Percentiles rank a stretch among this genome's conserved stretches.
Conservation (phyloP, 1,140 invertebrate species). For the Temnothorax curvispinosus region DNA sequence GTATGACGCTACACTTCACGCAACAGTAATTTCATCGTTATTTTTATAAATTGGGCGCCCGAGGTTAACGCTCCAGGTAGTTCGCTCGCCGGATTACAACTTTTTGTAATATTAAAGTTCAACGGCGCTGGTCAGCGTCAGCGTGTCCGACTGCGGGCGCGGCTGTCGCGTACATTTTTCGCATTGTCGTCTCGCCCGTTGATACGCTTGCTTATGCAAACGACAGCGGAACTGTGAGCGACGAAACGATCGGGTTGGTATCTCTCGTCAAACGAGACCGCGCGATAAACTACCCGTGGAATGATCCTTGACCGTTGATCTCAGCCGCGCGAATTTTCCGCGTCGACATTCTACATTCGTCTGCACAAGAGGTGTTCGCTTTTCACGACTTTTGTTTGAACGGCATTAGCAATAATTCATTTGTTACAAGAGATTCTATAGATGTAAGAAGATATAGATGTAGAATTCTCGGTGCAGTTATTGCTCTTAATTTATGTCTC, state of each 20-base stretch:
- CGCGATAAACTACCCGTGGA: neutral
- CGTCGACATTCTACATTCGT: neutral
- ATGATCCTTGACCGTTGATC: slow-evolving; percentile 4
- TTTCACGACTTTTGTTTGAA: neutral
- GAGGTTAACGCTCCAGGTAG: slow-evolving; percentile 83
- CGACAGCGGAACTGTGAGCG: slow-evolving; percentile 32
- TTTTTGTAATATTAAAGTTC: slow-evolving; percentile 82
- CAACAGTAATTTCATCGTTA: slow-evolving; percentile 86
- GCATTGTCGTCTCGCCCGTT: slow-evolving; percentile 49
- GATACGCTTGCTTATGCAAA: slow-evolving; percentile 61
- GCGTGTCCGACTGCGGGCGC: slow-evolving; percentile 48
- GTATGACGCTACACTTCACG: slow-evolving; percentile 82
- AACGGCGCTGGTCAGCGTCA: slow-evolving; percentile 55
- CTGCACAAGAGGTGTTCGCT: neutral
- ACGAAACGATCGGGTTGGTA: slow-evolving; percentile 7
- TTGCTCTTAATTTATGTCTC: neutral
- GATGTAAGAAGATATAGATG: neutral
- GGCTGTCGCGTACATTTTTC: slow-evolving; percentile 41
- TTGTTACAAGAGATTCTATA: too few species aligned
- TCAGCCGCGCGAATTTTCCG: neutral
- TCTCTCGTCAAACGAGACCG: neutral
- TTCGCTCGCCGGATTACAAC: slow-evolving; percentile 82
- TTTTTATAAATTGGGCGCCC: slow-evolving; percentile 85
- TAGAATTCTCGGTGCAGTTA: neutral
- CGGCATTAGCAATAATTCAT: neutral